Conservation (phyloP, 1,140 invertebrate genomes). For the Sycophila sp. region DNA sequence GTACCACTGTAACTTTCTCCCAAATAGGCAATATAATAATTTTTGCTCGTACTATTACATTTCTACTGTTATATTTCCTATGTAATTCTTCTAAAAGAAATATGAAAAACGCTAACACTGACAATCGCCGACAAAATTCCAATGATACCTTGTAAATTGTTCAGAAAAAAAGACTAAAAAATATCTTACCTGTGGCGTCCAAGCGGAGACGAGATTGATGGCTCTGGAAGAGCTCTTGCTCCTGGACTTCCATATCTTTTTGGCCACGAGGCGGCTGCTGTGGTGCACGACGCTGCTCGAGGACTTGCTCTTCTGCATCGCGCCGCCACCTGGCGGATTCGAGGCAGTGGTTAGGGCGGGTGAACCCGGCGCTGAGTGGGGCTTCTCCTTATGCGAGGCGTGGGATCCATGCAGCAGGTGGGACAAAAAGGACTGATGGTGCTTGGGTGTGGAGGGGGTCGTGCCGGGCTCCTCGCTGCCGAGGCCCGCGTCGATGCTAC, state of each 20-base stretch:
- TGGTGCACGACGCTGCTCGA: slow-evolving; percentile 85
- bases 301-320: slow-evolving; percentile 89
- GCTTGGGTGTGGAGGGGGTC: slow-evolving; percentile 68
- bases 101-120: too few species aligned
- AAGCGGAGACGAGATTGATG: slow-evolving; percentile 67
- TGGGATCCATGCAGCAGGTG: slow-evolving; percentile 72
- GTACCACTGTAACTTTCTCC: too few species aligned
- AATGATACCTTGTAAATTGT: too few species aligned
- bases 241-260: slow-evolving; percentile 83
- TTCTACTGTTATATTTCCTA: too few species aligned
- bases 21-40: too few species aligned
- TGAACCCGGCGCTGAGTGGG: slow-evolving; percentile 62
- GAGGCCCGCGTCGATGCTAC: slow-evolving; percentile 67
- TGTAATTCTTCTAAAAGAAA: too few species aligned
- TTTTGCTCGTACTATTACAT: too few species aligned
- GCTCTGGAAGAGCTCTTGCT: slow-evolving; percentile 81
- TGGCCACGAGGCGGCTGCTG: slow-evolving; percentile 76
- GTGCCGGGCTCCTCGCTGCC: slow-evolving; percentile 58
- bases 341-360: slow-evolving; percentile 64
- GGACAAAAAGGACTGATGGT: slow-evolving; percentile 74
- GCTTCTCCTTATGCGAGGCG: slow-evolving; percentile 59
- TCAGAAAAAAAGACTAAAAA: slow-evolving; percentile 21
- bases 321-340: slow-evolving; percentile 68
- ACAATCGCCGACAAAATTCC: too few species aligned
- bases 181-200: slow-evolving; percentile 83